Evolutionary conservation across 92 coral and sea anemone species (phyloP).

Genomic region (Heteractis magnifica): DNA sequence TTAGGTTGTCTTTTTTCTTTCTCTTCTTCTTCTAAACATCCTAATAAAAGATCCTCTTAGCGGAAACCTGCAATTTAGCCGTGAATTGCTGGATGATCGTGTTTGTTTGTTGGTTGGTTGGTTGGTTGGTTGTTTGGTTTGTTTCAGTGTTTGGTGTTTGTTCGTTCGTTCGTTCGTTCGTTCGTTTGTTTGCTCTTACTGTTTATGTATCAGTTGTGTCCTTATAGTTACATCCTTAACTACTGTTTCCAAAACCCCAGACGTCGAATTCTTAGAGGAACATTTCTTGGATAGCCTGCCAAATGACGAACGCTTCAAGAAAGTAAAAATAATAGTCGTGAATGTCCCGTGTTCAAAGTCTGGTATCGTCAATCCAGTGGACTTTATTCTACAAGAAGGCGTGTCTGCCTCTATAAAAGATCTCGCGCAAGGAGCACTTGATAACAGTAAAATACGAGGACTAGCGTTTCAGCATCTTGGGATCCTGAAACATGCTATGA

Average conservation of each 20-base stretch:
- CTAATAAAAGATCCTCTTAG: no score
- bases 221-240: background rate
- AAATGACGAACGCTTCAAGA: conserved; percentile 82
- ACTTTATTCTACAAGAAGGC: conserved; percentile 95
- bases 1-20: no score
- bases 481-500: conserved; percentile 85
- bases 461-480: conserved; percentile 87
- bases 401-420: conserved; percentile 77
- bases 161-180: background rate
- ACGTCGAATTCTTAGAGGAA: conserved; percentile 74
- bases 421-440: conserved; percentile 75
- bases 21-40: no score
- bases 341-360: conserved; percentile 92
- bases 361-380: conserved; percentile 92
- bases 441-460: conserved; percentile 67
- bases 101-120: background rate
- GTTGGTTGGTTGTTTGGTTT: background rate
- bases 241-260: conserved; percentile 24
- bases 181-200: background rate
- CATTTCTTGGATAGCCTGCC: conserved; percentile 82
- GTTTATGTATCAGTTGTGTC: background rate
- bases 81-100: no score
- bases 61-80: no score
- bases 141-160: background rate
- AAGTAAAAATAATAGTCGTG: conserved; percentile 77